Evolutionary conservation across 2,888 invertebrate species (phyloP), one percentile per base, ranked within the genome.

Genomic region (Andrena bucephala): DNA sequence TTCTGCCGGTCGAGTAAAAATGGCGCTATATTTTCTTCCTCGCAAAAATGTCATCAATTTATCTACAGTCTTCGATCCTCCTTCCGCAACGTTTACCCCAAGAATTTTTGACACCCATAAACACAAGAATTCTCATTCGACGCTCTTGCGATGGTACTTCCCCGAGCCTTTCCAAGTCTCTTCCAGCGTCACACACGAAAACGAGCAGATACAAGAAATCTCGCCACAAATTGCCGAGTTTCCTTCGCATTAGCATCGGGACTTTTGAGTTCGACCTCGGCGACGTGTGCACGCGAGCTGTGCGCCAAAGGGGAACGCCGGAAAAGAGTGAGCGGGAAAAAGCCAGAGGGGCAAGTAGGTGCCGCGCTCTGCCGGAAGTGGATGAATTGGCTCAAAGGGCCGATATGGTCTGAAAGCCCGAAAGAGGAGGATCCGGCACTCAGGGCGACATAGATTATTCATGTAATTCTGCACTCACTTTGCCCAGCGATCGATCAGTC

Each of bases 381-480:
- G 87, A 88, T 88, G 87, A 88, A 88, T 88, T 88, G 87, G 86
- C 83, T 88, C 87, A 88, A 88, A 88, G 87, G 42, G 87, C 86
- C 57, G 86, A 82, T 85, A 87, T 86, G 86, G 85, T 74, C 84
- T 87, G 87, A 88, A 88, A 87, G 87, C 88, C 76, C 83, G 77
- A 88, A 88, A 88, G 85, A 85, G 85, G 84, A 87, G 84, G 81
- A 86, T 87, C 88, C 85, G 83, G 87, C 87, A 87, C 88, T 88
- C 87, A 87, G 79, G 77, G 78, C 84, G 88, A 88, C 88, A 88
- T 88, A 88, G 88, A 88, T 88, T 88, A 88, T 88, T 88, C 88
- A 88, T 88, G 88, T 88, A 88, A 88, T 88, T 88, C 88, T 85
- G 88, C 88, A 88, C 87, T 88, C 88, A 84, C 88, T 88, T 88